Evolutionary conservation across 2,888 invertebrate species (phyloP).

Genomic region (Volucella inanis): DNA sequence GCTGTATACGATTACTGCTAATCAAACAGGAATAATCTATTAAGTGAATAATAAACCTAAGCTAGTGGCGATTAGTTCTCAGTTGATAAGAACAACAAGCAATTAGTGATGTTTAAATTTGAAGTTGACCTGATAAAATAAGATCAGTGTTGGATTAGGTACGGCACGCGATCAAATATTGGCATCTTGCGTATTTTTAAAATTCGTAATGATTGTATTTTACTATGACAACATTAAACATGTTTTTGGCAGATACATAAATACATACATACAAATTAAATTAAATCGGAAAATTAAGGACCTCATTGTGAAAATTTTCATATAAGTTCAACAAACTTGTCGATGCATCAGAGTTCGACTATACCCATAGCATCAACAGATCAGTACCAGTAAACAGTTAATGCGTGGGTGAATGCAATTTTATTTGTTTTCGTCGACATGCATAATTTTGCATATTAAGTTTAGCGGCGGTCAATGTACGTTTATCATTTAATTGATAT

Average conservation of each 20-base stretch:
- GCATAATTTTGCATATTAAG: slow-evolving; percentile 5
- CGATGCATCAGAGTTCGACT: slow-evolving; percentile 7
- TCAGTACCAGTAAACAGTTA: slow-evolving; percentile 6
- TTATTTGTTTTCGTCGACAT: slow-evolving; percentile 11
- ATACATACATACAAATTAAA: no score
- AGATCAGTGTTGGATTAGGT: neutral
- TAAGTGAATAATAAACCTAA: slow-evolving; percentile 3
- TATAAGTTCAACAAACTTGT: slow-evolving; percentile 39
- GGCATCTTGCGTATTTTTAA: neutral
- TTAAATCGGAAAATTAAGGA: neutral
- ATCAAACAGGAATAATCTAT: slow-evolving; percentile 26
- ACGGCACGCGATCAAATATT: slow-evolving; percentile 48
- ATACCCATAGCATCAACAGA: neutral
- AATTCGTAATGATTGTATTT: neutral
- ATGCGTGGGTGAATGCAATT: slow-evolving; percentile 35
- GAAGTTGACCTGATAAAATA: slow-evolving; percentile 31
- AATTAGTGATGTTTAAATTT: slow-evolving; percentile 38
- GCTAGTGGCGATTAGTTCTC: neutral
- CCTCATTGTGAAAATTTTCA: slow-evolving; percentile 22
- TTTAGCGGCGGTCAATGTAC: slow-evolving; percentile 56
- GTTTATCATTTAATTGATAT: slow-evolving; percentile 50
- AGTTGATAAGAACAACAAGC: slow-evolving; percentile 41
- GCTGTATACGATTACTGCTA: slow-evolving; percentile 2
- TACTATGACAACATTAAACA: slow-evolving; percentile 5
- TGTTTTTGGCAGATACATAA: no score